Base-by-base conservation (phyloP, 2,797 vertebrate genomes). In the Xenops minutus region DNA sequence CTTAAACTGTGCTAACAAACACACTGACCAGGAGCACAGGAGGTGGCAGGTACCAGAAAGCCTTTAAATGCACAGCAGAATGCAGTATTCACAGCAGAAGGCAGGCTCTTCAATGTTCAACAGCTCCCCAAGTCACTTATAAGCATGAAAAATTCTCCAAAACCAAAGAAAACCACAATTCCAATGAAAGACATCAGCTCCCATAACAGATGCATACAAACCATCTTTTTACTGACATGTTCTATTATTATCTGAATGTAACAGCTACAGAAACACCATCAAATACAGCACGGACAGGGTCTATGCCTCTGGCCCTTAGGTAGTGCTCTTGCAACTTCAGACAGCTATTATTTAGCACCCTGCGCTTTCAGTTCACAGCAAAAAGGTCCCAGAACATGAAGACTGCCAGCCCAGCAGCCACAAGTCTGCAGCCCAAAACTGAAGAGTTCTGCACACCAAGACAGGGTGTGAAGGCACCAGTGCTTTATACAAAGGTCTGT, bases 331-430 rank as follows among this genome's bases (percentile, higher is more conserved):
- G 54, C 66, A 82, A 29, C 23, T 43, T 55, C 36, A 88, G 10
- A 55, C 30, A 73, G 32, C 20, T 61, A 12, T 9, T 14, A 29
- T 2, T 39, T 14, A 73, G 29, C 15, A 43, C 7, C 37, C 23
- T 9, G 14, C 36, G 46, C 37, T 88, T 91, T 29, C 0, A 0
- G 19, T 36, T 74, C 68, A 81, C 46, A 78, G n/a, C 24, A 43
- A n/a, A 85, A 87, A 51, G 6, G 22, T 21, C 30, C 24, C 2
- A 1, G 56, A 87, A 64, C 0, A 0, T 2, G 12, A 72, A 20
- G 22, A 34, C 26, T 82, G 71, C 54, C 61, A n/a, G 12, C 2
- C 23, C 77, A 52, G 34, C 52, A 75, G 76, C 37, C 43, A 21
- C 3, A 1, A 0, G 4, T 37, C 51, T 75, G 17, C 34, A 48